A percentile compares a stretch with the other conserved stretches of the same genome.
Conservation (phyloP, 2,888 invertebrate genomes). For the Drosophila kambysellisi region DNA sequence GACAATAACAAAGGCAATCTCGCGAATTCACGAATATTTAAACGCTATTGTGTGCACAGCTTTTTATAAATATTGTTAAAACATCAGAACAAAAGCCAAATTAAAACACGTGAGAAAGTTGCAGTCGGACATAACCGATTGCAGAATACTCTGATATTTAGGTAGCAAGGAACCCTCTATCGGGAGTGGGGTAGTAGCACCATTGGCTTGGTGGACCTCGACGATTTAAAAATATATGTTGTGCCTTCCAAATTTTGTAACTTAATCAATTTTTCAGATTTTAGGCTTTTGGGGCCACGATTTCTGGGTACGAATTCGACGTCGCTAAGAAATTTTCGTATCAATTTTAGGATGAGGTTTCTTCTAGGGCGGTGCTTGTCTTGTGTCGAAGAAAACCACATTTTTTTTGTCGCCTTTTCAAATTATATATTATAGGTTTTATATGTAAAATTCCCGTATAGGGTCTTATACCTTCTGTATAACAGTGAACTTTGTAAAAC, state of each 20-base stretch:
- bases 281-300: neutral
- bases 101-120: neutral
- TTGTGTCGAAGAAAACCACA: neutral
- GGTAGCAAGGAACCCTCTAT: neutral
- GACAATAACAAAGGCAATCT: constrained; percentile 51
- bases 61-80: constrained; percentile 42
- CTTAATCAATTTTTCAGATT: neutral
- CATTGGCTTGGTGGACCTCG: neutral
- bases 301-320: neutral
- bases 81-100: constrained; percentile 9
- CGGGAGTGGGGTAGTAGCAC: neutral
- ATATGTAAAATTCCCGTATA: neutral
- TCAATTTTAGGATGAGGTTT: neutral
- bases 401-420: neutral
- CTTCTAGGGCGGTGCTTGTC: neutral
- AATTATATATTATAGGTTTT: neutral
- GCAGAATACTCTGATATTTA: neutral
- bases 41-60: constrained; percentile 27
- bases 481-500: constrained; percentile 15
- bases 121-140: neutral
- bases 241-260: neutral
- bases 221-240: neutral
- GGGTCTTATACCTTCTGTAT: neutral
- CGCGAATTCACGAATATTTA: constrained; percentile 38
- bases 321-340: neutral